Evolutionary conservation across 2,888 invertebrate genomes (phyloP).

Genomic region (Noctuana brunneofusca): DNA sequence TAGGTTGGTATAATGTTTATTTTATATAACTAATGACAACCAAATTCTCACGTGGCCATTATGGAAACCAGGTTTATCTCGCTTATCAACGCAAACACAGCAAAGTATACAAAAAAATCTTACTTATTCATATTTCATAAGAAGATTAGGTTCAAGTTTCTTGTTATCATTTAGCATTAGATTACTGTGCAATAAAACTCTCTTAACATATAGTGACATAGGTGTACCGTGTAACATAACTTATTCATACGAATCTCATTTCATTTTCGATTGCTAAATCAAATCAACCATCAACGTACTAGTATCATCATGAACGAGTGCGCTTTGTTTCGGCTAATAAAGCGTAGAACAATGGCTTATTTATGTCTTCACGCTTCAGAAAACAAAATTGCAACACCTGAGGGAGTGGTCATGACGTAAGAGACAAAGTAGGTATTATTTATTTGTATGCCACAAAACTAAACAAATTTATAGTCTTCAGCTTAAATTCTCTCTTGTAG

Average conservation of each 20-base stretch:
- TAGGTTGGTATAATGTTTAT: not conserved
- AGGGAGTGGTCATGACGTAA: slow-evolving; percentile 42
- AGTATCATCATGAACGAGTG: slow-evolving; percentile 32
- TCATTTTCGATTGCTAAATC: slow-evolving; percentile 27
- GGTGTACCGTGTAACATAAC: too few species aligned
- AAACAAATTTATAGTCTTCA: not conserved
- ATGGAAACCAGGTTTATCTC: not conserved
- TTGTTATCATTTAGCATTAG: too few species aligned
- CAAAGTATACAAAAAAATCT: slow-evolving; percentile 10
- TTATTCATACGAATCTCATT: slow-evolving; percentile 18
- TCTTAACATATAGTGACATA: too few species aligned
- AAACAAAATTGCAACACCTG: slow-evolving; percentile 44
- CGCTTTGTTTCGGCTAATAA: slow-evolving; percentile 60
- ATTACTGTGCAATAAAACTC: too few species aligned
- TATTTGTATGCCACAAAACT: too few species aligned
- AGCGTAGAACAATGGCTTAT: slow-evolving; percentile 62
- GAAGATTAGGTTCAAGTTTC: not conserved
- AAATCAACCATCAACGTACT: slow-evolving; percentile 20
- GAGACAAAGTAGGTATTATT: not conserved
- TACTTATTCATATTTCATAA: not conserved
- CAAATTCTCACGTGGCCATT: slow-evolving; percentile 15
- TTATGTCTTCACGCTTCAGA: slow-evolving; percentile 59
- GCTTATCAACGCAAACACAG: slow-evolving; percentile 14
- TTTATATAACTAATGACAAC: not conserved
- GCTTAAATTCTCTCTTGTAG: not conserved